Evolutionary conservation across 2,888 invertebrate genomes (phyloP).

Genomic region (Coecobrya sp.): DNA sequence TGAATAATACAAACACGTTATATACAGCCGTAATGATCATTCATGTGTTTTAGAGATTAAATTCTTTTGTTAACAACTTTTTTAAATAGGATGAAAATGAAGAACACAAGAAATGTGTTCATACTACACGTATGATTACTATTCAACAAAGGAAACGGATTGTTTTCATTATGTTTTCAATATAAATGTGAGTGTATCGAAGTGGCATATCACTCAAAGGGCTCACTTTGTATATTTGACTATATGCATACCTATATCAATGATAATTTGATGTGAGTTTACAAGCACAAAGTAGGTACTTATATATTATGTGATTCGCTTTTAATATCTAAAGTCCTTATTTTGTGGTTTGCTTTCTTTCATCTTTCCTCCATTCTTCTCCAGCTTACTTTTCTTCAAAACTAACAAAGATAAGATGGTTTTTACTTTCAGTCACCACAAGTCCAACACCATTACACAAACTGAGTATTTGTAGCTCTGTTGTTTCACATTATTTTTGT

Average conservation of each 20-base stretch:
- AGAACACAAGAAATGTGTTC: background rate
- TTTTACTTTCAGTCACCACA: constrained; percentile 44
- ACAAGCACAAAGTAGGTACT: background rate
- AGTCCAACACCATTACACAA: background rate
- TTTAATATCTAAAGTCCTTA: background rate
- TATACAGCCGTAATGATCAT: background rate
- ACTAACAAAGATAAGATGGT: constrained; percentile 3
- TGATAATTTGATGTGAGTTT: background rate
- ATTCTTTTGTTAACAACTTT: background rate
- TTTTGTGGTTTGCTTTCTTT: constrained; percentile 21
- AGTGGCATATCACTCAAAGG: background rate
- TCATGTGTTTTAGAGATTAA: constrained; percentile 44
- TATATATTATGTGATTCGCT: constrained; percentile 6
- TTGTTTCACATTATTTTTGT: no score
- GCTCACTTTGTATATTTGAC: background rate
- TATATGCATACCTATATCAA: no score
- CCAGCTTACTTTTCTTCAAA: constrained; percentile 12
- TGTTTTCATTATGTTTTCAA: background rate
- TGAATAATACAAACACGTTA: constrained; percentile 16
- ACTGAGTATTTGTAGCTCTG: background rate
- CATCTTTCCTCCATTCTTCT: background rate
- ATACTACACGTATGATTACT: background rate
- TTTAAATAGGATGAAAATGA: constrained; percentile 15
- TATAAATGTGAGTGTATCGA: background rate
- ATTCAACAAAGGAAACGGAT: constrained; percentile 5